Conservation (phyloP, 2,113 vertebrate species). For the Callopanchax toddi region DNA sequence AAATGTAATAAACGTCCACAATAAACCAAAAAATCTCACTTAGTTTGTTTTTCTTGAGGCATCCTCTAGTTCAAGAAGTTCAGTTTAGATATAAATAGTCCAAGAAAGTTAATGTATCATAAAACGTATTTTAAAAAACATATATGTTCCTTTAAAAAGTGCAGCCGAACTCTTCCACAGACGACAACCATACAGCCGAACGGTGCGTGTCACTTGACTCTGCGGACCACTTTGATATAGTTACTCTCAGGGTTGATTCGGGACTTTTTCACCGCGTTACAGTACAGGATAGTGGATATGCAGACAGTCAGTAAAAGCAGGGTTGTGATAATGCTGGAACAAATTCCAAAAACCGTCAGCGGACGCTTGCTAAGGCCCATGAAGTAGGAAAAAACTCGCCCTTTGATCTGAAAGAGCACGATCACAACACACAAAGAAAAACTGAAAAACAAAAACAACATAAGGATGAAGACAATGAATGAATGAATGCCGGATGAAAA, state of each 20-base stretch:
- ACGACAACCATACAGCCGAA: constrained; percentile 55
- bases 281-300: constrained; percentile 88
- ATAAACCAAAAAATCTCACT: too few species aligned
- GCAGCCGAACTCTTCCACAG: constrained; percentile 86
- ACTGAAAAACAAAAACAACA: constrained; percentile 29
- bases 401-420: constrained; percentile 89
- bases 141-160: constrained; percentile 39
- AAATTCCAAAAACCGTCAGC: constrained; percentile 88
- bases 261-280: constrained; percentile 87
- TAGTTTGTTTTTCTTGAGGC: too few species aligned
- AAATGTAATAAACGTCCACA: neutral
- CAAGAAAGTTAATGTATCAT: neutral
- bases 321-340: constrained; percentile 80
- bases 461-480: constrained; percentile 9
- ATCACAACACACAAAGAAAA: constrained; percentile 78
- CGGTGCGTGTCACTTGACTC: constrained; percentile 66
- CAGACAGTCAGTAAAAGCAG: constrained; percentile 85
- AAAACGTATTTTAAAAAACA: constrained; percentile 1
- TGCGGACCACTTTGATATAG: constrained; percentile 85
- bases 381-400: constrained; percentile 87
- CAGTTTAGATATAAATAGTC: neutral
- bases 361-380: constrained; percentile 87
- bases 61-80: neutral
- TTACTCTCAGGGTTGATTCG: constrained; percentile 85
- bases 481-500: constrained; percentile 36